phyloP scores from a whole-genome alignment of 2,888 invertebrate species.

The Rhyacophila evoluta region DNA sequence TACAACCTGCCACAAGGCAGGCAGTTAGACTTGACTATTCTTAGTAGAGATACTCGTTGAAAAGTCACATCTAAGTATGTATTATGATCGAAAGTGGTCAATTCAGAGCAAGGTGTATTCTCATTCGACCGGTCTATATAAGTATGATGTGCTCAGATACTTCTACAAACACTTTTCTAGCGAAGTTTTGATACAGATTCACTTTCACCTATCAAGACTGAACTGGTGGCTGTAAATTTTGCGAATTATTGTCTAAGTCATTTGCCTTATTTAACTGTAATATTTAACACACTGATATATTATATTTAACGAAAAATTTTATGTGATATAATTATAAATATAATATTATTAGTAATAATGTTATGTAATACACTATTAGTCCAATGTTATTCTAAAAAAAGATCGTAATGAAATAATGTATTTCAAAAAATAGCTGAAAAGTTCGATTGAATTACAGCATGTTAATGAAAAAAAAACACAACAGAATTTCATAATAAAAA shows the following conservation, averaged over 20 bases:
- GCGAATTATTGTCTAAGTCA: background rate
- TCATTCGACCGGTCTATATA: background rate
- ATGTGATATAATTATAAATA: too few species aligned
- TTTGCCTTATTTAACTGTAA: background rate
- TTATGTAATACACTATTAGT: too few species aligned
- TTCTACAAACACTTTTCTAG: conserved; percentile 8
- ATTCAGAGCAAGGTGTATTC: conserved; percentile 10
- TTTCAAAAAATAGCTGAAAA: too few species aligned
- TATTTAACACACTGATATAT: too few species aligned
- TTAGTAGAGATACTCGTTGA: background rate
- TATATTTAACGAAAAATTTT: too few species aligned
- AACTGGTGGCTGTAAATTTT: background rate
- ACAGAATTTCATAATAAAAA: too few species aligned
- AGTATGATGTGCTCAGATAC: background rate
- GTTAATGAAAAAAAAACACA: too few species aligned
- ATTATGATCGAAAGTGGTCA: background rate
- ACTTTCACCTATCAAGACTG: background rate
- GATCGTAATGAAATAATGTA: too few species aligned
- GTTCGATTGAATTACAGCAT: too few species aligned
- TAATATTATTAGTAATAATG: too few species aligned
- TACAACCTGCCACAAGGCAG: background rate
- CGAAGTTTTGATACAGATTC: background rate
- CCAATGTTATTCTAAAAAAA: too few species aligned
- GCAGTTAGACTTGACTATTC: background rate
- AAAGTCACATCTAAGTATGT: background rate